Evolutionary conservation across 2,888 invertebrate genomes (phyloP).

Genomic region (Eupithecia pulchellata): DNA sequence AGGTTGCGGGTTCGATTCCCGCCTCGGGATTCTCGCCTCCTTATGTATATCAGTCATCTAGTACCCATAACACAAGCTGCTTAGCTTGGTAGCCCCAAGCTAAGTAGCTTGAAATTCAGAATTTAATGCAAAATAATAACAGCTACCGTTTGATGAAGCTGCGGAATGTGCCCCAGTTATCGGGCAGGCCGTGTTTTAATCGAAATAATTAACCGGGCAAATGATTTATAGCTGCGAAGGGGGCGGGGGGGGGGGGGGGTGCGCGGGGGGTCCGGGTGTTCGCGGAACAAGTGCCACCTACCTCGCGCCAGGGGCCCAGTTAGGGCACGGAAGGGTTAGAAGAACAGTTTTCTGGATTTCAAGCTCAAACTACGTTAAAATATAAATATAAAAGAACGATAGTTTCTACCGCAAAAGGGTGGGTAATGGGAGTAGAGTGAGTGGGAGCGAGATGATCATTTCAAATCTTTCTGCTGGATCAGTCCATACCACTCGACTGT

Average conservation of each 20-base stretch:
- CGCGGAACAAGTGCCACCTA: slow-evolving; percentile 50
- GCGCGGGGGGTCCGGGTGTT: slow-evolving; percentile 34
- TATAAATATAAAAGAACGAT: no score
- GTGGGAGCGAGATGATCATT: no score
- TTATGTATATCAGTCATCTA: no score
- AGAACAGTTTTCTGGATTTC: not conserved
- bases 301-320: slow-evolving; percentile 34
- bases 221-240: slow-evolving; percentile 71
- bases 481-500: no score
- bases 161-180: slow-evolving; percentile 46
- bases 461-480: no score
- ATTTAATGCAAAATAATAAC: slow-evolving; percentile 31
- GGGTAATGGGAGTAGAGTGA: no score
- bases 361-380: no score
- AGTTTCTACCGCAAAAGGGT: no score
- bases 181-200: slow-evolving; percentile 59
- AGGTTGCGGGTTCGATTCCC: no score
- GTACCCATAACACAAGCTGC: not conserved
- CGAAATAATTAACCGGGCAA: slow-evolving; percentile 76
- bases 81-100: not conserved
- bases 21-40: no score
- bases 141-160: slow-evolving; percentile 34
- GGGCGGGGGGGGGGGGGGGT: slow-evolving; percentile 53
- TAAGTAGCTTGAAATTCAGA: not conserved
- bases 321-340: slow-evolving; percentile 5